Evolutionary conservation across 2,113 vertebrate genomes (phyloP), one percentile per base, ranked within the genome.

Genomic region (Ailurus styani): DNA sequence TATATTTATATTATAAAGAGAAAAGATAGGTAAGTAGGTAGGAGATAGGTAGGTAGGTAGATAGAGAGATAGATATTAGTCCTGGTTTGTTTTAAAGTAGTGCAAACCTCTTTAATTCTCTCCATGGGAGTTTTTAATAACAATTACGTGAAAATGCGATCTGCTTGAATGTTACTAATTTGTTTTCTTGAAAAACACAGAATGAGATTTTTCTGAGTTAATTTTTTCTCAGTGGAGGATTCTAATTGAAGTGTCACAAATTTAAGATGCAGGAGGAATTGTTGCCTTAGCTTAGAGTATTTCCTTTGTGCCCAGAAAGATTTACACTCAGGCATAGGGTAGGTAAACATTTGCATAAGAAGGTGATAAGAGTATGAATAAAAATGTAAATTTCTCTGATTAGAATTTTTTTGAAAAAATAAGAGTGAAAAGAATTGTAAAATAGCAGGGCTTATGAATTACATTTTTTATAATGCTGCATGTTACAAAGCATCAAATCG

Each of bases 311-410:
- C 5, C 55, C 52, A 86, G 27, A 93, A 70, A 91, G n/a, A 50
- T 90, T 85, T 84, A 73, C 42, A 10, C 52, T 66, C 11, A 25
- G 29, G 25, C 83, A 91, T 75, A 70, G 52, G 70, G 14, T 91
- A n/a, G 47, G 52, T 88, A 96, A 95, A 96, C 82, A 57, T 91
- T 87, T 57, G 2, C 64, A 83, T 89, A 82, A 88, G 82, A 57
- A 34, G 52, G 40, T 78, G 29, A 72, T 72, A 90, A 96, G 83
- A 47, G 25, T 14, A 23, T 37, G 50, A 91, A 85, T 64, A 93
- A 75, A 96, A 93, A 87, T 92, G 11, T 87, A 83, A 87, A 60
- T 96, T 72, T 96, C 55, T 91, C 70, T 95, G 72, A 84, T 91
- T 84, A 86, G 23, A 86, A 23, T 18, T 79, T 84, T 87, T 31